These are phyloP conservation scores for Craseonycteris thonglongyai DNA, from an alignment of 2,113 vertebrate genomes.

Conservation along the genomic window DNA sequence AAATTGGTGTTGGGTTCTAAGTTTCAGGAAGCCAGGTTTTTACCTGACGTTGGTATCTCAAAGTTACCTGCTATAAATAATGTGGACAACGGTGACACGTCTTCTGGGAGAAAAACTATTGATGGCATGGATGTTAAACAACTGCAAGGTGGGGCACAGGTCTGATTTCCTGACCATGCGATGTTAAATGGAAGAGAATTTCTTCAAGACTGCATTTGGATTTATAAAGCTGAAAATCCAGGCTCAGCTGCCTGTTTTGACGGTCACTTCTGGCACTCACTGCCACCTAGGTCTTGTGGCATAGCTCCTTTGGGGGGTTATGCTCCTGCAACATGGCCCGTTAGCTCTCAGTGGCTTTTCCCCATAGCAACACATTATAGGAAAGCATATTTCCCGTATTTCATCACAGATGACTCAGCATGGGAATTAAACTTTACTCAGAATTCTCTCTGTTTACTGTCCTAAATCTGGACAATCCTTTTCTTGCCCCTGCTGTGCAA, in stretches of 20 bases:
- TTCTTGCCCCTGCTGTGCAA: background rate
- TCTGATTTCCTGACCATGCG: background rate
- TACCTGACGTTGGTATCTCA: background rate
- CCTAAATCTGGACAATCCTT: background rate
- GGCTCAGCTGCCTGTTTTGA: background rate
- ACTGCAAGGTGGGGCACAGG: fast-evolving
- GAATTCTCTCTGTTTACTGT: background rate
- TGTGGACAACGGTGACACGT: no score
- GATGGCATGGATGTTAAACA: background rate
- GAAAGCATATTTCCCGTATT: background rate
- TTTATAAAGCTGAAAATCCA: background rate
- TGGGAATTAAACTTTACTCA: background rate
- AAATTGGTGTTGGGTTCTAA: background rate
- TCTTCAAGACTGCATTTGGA: background rate
- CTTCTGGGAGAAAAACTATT: background rate
- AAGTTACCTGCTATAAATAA: background rate
- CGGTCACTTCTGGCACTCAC: background rate
- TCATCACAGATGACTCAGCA: background rate
- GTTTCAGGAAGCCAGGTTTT: background rate
- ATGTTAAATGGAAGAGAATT: background rate
- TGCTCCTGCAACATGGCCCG: background rate
- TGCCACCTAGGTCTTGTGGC: background rate
- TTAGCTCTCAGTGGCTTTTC: background rate
- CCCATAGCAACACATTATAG: background rate
- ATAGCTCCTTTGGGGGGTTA: background rate